Base-by-base conservation (phyloP, 2,113 vertebrate species). In the Dasyornis broadbenti region DNA sequence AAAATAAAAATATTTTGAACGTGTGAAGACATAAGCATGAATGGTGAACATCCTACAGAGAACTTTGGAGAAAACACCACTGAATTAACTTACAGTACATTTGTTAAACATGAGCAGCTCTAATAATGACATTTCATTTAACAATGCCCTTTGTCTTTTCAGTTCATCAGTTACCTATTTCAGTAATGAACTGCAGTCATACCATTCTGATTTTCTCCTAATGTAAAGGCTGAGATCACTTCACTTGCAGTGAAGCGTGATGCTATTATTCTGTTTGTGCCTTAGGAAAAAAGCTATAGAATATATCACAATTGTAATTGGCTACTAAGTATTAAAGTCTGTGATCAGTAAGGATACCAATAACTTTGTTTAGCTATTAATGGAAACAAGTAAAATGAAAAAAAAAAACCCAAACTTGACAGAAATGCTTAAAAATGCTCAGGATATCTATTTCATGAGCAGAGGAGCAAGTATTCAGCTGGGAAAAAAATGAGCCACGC, bases 121-220 rank as follows among this genome's bases (percentile, higher is more conserved):
- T 98, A 98, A 98, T 98, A 98, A 98, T 98, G 98, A 98, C 98
- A 98, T 98, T 98, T 98, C 98, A 98, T 98, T 98, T 98, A 98
- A 98, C 98, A 98, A 98, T 98, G 98, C 97, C 98, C 98, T 98
- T 98, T 98, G 98, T 98, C 98, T 98, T 98, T 98, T 98, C 98
- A 98, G 98, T 98, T 98, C 98, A 98, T 98, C 98, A 98, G 98
- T 97, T 98, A 98, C 98, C 98, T 98, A 98, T 98, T 98, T 98
- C 98, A 97, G 98, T 98, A 98, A 98, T 98, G 98, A 98, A 98
- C 97, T 98, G 98, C 97, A 98, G 98, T 98, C 98, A 98, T 98
- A 98, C 98, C 97, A 96, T 97, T 97, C 98, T 98, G 98, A 98
- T 98, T 98, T 97, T 95, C 98, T 98, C 97, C 97, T 98, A 98